Evolutionary conservation across 2,888 invertebrate species (phyloP), one percentile per base, ranked within the genome.

Genomic region (Tetanocera ferruginea): DNA sequence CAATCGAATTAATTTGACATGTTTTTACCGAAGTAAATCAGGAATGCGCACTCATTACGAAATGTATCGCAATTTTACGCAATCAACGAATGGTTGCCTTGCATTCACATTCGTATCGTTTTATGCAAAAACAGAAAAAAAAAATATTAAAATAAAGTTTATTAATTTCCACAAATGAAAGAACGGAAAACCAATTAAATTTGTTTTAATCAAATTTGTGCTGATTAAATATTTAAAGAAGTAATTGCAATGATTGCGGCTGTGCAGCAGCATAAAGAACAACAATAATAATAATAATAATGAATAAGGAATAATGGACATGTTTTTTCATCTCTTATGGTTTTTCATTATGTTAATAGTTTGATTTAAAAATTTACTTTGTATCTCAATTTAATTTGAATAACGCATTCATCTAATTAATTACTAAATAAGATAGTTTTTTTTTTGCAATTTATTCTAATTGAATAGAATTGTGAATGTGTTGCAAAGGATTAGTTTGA

Each of bases 81-180:
- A 43, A 43, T 43, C 43, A 43, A 14, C 43, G 43, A 43, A 43
- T 43, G 14, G 14, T 14, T 43, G 43, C 5, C 43, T 43, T 14
- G 11, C 43, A 43, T 43, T 14, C 43, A 43, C 43, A 43, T 43
- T 43, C 11, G 14, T 11, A 43, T 66, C 17, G 31, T 31, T 71
- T 71, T 34, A 57, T 55, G 28, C 19, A 5, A 71, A 55, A 71
- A 71, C 19, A 55, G 11, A 71, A 71, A 11, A 43, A 3, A 11
- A 43, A 11, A 43, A 43, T n/a, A n/a, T n/a, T n/a, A n/a, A n/a
- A n/a, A n/a, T n/a, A 43, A 37, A 43, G 2, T 43, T 43, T 43
- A 60, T 73, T 23, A 60, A 73, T 60, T 73, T 73, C 14, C 72
- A 37, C 60, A 73, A 60, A 28, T 19, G 37, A 43, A 57, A 11